Evolutionary conservation across 1,140 invertebrate species (phyloP), one percentile per base, ranked within the genome.

Genomic region (Pseudomyrmex pallidus): DNA sequence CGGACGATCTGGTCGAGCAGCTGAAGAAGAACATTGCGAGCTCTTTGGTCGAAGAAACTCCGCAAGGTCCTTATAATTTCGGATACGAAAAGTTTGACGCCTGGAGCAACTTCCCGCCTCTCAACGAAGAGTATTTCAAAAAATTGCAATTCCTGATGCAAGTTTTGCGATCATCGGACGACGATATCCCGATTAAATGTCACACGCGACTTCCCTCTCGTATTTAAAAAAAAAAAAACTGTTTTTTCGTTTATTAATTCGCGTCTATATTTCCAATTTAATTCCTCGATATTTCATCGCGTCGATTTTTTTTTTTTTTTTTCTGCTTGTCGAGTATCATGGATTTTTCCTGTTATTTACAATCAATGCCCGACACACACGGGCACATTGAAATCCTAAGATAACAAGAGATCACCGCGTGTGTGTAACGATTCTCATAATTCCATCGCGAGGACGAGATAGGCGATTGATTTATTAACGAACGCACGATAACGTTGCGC

Each of bases 401-500:
- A 62, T 4, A 3, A 17, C 5, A 1, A 13, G 1, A 0, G 7
- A 8, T 8, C 1, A 12, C 35, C 15, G 48, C 12, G 8, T 17
- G 17, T 25, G 10, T 17, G 13, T 7, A 74, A 46, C 52, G 20
- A 48, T 10, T n/a, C 15, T 2, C 22, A 4, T 68, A 74, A 85
- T 84, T 84, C 22, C 9, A 62, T 61, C 13, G 12, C n/a, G 52
- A 50, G 54, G 35, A 22, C 3, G 9, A 70, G 50, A 46, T 63
- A 68, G 83, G n/a, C 35, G 48, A 22, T 52, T 48, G 25, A 22
- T 85, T 57, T 76, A 76, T 73, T 76, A 70, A 7, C 50, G 64
- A 83, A 66, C 20, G 44, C n/a, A 10, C 52, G 50, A 85, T 63
- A 62, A 68, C 10, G 56, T 83, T 68, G 61, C 9, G 12, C 20